These are phyloP conservation scores for Ondatra zibethicus DNA, from an alignment of 2,113 vertebrate genomes.

Conservation along the genomic window DNA sequence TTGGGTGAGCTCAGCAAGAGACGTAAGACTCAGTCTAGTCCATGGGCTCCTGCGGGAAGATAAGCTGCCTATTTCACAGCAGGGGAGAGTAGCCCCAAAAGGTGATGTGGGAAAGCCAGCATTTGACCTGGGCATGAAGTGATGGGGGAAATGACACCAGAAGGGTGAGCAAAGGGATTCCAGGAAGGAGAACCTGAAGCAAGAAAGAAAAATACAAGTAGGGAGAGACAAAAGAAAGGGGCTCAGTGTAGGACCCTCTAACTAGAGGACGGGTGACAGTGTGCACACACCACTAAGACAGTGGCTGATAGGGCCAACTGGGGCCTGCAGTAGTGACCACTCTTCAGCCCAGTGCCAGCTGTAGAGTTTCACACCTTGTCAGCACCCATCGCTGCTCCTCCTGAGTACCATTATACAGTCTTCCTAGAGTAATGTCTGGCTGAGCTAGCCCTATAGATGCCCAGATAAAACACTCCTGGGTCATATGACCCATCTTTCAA, in stretches of 20 bases:
- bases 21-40: background rate
- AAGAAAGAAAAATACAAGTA: background rate
- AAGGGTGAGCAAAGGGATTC: background rate
- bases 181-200: background rate
- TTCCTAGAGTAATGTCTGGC: background rate
- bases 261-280: accelerated
- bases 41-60: accelerated
- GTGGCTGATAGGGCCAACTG: background rate
- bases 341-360: background rate
- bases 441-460: background rate
- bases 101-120: background rate
- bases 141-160: background rate
- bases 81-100: background rate
- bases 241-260: background rate
- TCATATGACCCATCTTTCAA: background rate
- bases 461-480: background rate
- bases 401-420: background rate
- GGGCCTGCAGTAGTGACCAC: background rate
- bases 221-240: background rate
- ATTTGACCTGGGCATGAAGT: background rate
- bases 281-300: background rate
- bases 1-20: background rate
- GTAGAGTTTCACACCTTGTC: background rate
- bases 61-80: background rate
- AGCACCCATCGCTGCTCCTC: background rate